Percentiles rank a stretch among this genome's conserved stretches.
Evolutionary conservation across 1,140 invertebrate species (phyloP).

Genomic region (Neodiprion fabricii): DNA sequence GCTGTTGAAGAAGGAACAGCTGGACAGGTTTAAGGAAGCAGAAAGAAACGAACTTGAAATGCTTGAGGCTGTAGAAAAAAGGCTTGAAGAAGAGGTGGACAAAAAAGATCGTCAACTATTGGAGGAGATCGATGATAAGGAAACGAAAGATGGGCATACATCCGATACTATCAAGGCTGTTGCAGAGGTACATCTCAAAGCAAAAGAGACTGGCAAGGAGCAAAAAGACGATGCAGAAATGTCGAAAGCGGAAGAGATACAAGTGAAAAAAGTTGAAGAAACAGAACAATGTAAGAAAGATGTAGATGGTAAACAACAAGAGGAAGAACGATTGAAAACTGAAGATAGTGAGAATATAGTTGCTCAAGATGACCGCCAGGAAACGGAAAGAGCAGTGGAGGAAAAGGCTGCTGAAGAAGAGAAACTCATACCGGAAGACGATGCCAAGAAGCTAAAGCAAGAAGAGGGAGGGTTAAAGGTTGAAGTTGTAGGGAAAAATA

Average conservation of each 20-base stretch:
- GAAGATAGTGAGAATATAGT: not conserved
- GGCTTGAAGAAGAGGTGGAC: conserved; percentile 22
- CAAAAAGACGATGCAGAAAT: conserved; percentile 37
- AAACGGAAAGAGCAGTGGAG: conserved; percentile 18
- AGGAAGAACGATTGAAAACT: conserved; percentile 11
- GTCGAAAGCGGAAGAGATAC: conserved; percentile 33
- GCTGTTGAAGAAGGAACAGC: conserved; percentile 19
- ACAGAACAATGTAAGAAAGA: conserved; percentile 20
- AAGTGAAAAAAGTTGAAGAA: conserved; percentile 30
- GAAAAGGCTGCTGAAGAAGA: conserved; percentile 13
- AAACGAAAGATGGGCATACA: conserved; percentile 27
- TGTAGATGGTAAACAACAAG: conserved; percentile 16
- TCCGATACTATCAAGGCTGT: conserved; percentile 31
- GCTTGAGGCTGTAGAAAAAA: conserved; percentile 16
- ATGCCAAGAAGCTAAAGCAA: conserved; percentile 13
- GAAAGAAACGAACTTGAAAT: conserved; percentile 19
- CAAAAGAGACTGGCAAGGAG: conserved; percentile 29
- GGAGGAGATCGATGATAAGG: conserved; percentile 23
- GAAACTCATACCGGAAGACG: not conserved
- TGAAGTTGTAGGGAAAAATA: conserved; percentile 13
- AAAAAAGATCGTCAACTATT: conserved; percentile 17
- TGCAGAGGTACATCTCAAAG: conserved; percentile 33
- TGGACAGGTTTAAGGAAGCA: conserved; percentile 16
- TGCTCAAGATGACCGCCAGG: not conserved
- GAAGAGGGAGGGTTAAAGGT: not conserved